A percentile compares a stretch with the other conserved stretches of the same genome.
Conservation (phyloP, 1,140 invertebrate genomes). For the Drosophila rufa region DNA sequence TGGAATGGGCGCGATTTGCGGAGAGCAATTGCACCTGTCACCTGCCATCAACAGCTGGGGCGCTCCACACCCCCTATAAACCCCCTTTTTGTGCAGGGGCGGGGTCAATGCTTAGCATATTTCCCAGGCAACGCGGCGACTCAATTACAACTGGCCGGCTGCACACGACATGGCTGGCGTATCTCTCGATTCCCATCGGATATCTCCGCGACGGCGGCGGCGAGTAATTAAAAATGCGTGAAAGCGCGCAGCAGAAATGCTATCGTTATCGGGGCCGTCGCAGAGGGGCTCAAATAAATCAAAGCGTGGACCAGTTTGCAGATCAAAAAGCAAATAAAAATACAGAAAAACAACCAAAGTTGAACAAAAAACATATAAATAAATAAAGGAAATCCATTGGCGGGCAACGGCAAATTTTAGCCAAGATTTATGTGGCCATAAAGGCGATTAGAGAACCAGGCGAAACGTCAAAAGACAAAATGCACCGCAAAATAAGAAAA, state of each 20-base stretch:
- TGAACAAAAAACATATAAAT: conserved; percentile 41
- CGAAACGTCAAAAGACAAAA: conserved; percentile 77
- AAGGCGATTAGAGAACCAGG: conserved; percentile 74
- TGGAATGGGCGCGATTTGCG: conserved; percentile 24
- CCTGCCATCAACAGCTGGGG: conserved; percentile 52
- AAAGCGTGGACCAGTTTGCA: conserved; percentile 75
- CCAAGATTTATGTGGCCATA: conserved; percentile 81
- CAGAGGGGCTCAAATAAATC: conserved; percentile 71
- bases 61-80: not conserved
- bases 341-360: conserved; percentile 2
- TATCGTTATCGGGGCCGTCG: conserved; percentile 50
- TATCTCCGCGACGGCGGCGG: conserved; percentile 5
- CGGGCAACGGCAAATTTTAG: conserved; percentile 79
- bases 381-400: conserved; percentile 63
- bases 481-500: conserved; percentile 39
- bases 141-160: conserved; percentile 64
- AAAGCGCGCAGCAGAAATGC: conserved; percentile 61
- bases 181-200: conserved; percentile 29
- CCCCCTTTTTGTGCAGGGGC: conserved; percentile 24
- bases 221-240: conserved; percentile 77
- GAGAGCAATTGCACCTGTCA: conserved; percentile 49
- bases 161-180: conserved; percentile 52
- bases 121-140: conserved; percentile 61
- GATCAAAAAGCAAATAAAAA: conserved; percentile 62
- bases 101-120: conserved; percentile 71